phyloP scores from a whole-genome alignment of 2,113 vertebrate genomes.

The Syngnathus typhle region DNA sequence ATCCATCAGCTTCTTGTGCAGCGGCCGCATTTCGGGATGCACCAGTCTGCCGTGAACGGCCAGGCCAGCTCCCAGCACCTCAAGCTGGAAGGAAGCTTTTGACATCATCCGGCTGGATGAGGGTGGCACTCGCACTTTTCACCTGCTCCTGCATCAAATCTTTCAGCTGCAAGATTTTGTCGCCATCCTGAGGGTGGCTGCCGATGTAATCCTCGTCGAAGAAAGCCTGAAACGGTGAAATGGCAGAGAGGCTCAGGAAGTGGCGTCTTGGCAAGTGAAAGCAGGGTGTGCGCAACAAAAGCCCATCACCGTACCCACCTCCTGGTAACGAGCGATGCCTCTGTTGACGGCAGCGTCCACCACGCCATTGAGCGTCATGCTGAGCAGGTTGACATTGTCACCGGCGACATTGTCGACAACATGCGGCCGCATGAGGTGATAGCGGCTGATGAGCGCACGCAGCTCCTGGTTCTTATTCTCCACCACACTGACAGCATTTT shows the following conservation, averaged over 20 bases:
- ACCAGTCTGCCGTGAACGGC: conserved; percentile 95
- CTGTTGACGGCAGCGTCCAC: conserved; percentile 95
- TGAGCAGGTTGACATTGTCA: conserved; percentile 93
- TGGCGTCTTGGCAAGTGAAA: no score
- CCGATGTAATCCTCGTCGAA: conserved; percentile 96
- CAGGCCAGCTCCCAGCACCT: conserved; percentile 87
- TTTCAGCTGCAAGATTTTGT: conserved; percentile 95
- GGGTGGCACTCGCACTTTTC: conserved; percentile 1
- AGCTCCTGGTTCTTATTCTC: conserved; percentile 98
- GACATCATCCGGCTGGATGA: no score
- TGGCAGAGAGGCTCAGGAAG: no score
- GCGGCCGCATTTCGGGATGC: conserved; percentile 96
- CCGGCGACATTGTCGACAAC: conserved; percentile 74
- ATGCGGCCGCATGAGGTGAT: conserved; percentile 93
- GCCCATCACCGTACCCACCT: conserved; percentile 65
- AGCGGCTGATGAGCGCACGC: conserved; percentile 90
- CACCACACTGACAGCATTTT: conserved; percentile 93
- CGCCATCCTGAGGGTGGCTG: conserved; percentile 88
- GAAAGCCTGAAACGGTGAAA: conserved; percentile 77
- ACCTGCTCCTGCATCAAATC: conserved; percentile 99
- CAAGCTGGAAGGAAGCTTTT: conserved; percentile 70
- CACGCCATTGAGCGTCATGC: conserved; percentile 98
- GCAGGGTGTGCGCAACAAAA: neutral
- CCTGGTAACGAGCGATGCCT: conserved; percentile 94
- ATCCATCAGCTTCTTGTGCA: conserved; percentile 97